Conservation (phyloP, 2,113 vertebrate genomes). For the Pholis gunnellus region DNA sequence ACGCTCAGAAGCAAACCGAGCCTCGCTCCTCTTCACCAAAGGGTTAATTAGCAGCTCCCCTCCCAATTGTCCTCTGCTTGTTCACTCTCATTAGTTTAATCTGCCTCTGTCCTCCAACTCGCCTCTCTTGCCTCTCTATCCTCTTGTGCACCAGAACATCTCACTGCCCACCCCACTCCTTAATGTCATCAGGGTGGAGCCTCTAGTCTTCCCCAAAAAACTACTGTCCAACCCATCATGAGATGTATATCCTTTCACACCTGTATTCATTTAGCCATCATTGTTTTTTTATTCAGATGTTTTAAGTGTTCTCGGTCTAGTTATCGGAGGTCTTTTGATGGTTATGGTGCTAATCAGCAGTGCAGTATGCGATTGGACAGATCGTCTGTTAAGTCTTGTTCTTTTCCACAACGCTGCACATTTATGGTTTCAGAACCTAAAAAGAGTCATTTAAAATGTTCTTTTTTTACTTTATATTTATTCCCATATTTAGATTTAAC, state of each 20-base stretch:
- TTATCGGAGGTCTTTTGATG: not conserved
- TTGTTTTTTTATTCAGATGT: not conserved
- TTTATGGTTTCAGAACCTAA: not conserved
- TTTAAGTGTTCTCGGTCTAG: not conserved
- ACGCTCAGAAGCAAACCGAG: conserved; percentile 56
- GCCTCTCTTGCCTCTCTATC: conserved; percentile 60
- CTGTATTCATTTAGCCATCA: not conserved
- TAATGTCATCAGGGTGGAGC: conserved; percentile 55
- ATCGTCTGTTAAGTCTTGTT: not conserved
- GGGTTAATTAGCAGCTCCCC: conserved; percentile 79
- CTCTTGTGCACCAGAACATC: conserved; percentile 69
- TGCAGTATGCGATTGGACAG: not conserved
- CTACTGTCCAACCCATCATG: conserved; percentile 21
- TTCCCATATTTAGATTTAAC: not conserved
- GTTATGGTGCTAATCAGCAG: not conserved
- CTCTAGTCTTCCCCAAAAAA: conserved; percentile 31
- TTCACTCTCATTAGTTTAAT: conserved; percentile 84
- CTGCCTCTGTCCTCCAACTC: conserved; percentile 78
- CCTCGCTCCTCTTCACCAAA: conserved; percentile 65
- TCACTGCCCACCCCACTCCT: conserved; percentile 40
- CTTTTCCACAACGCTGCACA: not conserved
- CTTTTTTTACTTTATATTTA: not conserved
- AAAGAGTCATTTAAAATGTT: not conserved
- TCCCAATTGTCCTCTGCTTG: conserved; percentile 82
- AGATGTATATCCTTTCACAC: conserved; percentile 1